Percentiles rank a stretch among this genome's conserved stretches.
These are phyloP conservation scores for Chloromyia formosa DNA, from an alignment of 2,888 invertebrate species.

Conservation along the genomic window DNA sequence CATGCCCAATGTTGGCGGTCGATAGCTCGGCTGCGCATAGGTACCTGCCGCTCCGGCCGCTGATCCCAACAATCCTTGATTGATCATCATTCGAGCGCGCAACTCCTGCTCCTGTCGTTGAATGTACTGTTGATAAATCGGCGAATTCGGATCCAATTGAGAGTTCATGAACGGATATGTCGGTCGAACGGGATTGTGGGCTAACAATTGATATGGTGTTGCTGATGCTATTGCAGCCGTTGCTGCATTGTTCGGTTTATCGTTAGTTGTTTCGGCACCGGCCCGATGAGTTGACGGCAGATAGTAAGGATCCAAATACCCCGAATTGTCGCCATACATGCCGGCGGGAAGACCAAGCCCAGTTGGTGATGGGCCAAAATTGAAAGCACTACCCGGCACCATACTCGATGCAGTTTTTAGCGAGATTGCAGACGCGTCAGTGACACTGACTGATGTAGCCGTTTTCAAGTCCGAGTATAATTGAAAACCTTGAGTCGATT, in stretches of 20 bases:
- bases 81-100: conserved; percentile 69
- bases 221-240: conserved; percentile 64
- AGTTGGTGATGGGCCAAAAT: conserved; percentile 77
- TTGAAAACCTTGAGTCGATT: conserved; percentile 67
- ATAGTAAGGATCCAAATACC: conserved; percentile 74
- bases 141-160: conserved; percentile 70
- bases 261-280: conserved; percentile 55
- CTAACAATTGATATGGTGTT: conserved; percentile 70
- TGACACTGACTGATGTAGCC: conserved; percentile 52
- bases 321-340: conserved; percentile 72
- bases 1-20: conserved; percentile 68
- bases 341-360: conserved; percentile 68
- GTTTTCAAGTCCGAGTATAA: conserved; percentile 69
- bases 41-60: conserved; percentile 64
- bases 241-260: conserved; percentile 66
- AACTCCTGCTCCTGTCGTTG: conserved; percentile 72
- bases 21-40: conserved; percentile 73
- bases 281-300: conserved; percentile 65
- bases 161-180: conserved; percentile 71
- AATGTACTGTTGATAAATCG: conserved; percentile 78
- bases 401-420: conserved; percentile 73
- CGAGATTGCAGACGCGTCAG: conserved; percentile 66
- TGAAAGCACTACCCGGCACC: conserved; percentile 85
- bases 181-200: conserved; percentile 69
- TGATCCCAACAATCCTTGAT: conserved; percentile 57